Evolutionary conservation across 2,113 vertebrate species (phyloP).

Genomic region (Felis chaus): DNA sequence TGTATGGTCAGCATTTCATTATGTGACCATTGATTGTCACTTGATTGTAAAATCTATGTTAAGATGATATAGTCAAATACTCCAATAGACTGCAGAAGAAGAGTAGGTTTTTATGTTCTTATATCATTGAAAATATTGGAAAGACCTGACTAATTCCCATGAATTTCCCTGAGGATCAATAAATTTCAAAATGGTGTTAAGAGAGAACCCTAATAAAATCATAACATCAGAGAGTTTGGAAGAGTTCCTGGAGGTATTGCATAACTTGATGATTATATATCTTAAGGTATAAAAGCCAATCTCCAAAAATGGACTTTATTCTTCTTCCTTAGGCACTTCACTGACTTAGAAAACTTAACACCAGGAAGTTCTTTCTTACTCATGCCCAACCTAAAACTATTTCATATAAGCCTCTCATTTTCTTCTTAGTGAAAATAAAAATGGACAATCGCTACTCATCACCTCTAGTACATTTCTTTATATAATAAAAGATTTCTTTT

Average conservation of each 20-base stretch:
- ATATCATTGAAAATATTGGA: neutral
- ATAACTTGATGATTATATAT: neutral
- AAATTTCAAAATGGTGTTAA: neutral
- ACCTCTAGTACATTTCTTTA: neutral
- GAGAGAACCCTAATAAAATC: neutral
- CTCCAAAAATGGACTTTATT: neutral
- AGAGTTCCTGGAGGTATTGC: neutral
- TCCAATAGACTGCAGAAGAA: neutral
- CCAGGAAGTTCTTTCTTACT: neutral
- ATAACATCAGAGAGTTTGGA: neutral
- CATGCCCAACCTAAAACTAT: neutral
- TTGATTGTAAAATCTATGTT: neutral
- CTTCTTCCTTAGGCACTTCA: neutral
- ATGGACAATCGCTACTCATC: neutral
- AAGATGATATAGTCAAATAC: constrained; percentile 14
- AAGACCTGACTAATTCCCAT: neutral
- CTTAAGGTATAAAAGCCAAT: neutral
- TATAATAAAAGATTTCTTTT: neutral
- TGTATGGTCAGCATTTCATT: neutral
- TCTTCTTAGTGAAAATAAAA: constrained; percentile 9
- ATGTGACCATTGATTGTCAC: neutral
- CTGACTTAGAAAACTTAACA: neutral
- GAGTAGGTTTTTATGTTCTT: neutral
- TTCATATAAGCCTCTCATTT: neutral
- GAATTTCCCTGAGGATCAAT: neutral